phyloP scores from a whole-genome alignment of 2,888 invertebrate species.

The Polyommatus iphigenia region DNA sequence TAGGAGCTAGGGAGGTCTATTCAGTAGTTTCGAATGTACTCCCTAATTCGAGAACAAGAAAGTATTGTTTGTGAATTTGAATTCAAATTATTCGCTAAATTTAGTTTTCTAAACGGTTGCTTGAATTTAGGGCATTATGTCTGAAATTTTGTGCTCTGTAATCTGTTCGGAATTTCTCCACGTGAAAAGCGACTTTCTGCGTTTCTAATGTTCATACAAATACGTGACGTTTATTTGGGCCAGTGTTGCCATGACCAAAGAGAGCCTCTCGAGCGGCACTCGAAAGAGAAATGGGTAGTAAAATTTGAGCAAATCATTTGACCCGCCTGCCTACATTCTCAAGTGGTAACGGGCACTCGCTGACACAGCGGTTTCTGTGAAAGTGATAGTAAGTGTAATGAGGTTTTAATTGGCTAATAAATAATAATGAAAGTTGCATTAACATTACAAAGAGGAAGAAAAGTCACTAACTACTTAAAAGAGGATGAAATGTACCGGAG shows the following conservation, averaged over 20 bases:
- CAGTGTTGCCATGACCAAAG: slow-evolving; percentile 6
- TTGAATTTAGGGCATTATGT: not conserved
- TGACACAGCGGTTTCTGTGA: slow-evolving; percentile 1
- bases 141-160: not conserved
- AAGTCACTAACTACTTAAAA: too few relatives aligned
- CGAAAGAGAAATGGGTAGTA: slow-evolving; percentile 15
- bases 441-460: slow-evolving; percentile 1
- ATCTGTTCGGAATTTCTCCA: not conserved
- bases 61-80: not conserved
- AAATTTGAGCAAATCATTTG: slow-evolving; percentile 24
- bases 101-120: not conserved
- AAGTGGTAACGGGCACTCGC: slow-evolving; percentile 17
- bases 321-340: slow-evolving; percentile 24
- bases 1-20: slow-evolving; percentile 40
- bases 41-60: not conserved
- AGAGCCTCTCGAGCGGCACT: not conserved
- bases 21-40: slow-evolving; percentile 27
- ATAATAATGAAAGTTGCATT: slow-evolving; percentile 7
- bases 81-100: not conserved
- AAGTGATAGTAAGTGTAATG: not conserved
- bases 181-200: not conserved
- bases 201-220: not conserved
- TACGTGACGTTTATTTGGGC: slow-evolving; percentile 1
- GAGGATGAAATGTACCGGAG: too few relatives aligned
- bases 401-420: not conserved